phyloP scores from a whole-genome alignment of 2,888 invertebrate species.

The Synergus itoensis region DNA sequence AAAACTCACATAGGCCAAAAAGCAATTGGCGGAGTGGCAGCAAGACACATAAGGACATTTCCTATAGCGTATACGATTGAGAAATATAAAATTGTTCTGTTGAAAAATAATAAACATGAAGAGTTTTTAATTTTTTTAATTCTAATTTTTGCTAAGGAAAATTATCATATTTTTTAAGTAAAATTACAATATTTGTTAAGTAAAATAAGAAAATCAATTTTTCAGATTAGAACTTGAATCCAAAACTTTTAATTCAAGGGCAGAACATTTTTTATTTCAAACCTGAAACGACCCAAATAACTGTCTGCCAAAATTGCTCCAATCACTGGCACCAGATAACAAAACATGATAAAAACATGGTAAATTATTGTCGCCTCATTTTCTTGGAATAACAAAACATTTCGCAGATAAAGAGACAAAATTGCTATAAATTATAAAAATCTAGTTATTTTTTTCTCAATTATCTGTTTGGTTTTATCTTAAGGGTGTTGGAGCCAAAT shows the following conservation, averaged over 20 bases:
- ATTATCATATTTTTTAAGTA: too few species aligned
- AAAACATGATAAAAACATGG: conserved; percentile 88
- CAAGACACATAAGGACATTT: conserved; percentile 83
- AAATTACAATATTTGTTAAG: too few species aligned
- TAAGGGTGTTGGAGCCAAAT: too few species aligned
- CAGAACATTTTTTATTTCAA: conserved; percentile 42
- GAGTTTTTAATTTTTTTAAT: conserved; percentile 42
- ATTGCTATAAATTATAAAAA: conserved; percentile 82
- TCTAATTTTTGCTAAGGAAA: neutral
- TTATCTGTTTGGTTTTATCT: neutral
- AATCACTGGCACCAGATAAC: conserved; percentile 87
- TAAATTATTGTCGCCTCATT: conserved; percentile 87
- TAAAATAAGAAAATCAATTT: too few species aligned
- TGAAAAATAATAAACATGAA: neutral
- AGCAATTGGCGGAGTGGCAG: conserved; percentile 81
- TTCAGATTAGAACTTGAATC: too few species aligned
- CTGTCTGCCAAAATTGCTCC: conserved; percentile 91
- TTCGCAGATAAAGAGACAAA: conserved; percentile 86
- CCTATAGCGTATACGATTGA: conserved; percentile 87
- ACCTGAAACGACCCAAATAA: conserved; percentile 86
- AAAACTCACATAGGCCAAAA: conserved; percentile 80
- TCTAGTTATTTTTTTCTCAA: neutral
- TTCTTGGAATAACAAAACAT: conserved; percentile 83
- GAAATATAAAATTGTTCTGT: conserved; percentile 85
- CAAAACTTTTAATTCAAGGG: too few species aligned